Percentiles rank a stretch among this genome's conserved stretches.
These are phyloP conservation scores for Dolichallabes microphthalmus DNA, from an alignment of 2,113 vertebrate species.

Conservation along the genomic window DNA sequence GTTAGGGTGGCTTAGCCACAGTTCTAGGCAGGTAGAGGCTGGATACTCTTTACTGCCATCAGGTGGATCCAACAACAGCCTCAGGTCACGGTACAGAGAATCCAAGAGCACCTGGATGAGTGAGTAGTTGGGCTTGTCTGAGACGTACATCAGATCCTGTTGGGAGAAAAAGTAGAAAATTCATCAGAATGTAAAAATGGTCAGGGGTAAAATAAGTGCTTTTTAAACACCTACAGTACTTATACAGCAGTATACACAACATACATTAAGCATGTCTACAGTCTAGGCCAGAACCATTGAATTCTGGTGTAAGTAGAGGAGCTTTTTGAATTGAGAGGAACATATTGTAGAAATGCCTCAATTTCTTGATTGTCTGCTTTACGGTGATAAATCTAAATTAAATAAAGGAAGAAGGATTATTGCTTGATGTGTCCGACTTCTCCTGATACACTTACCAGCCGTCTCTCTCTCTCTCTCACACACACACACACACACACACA, in stretches of 20 bases:
- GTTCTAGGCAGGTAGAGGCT: slow-evolving; percentile 83
- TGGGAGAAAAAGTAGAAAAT: background rate
- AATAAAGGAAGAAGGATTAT: too few species aligned
- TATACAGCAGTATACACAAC: background rate
- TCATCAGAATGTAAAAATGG: background rate
- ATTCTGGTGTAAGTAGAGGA: background rate
- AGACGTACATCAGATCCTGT: slow-evolving; percentile 75
- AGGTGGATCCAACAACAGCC: slow-evolving; percentile 73
- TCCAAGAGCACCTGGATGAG: slow-evolving; percentile 74
- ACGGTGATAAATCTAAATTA: background rate
- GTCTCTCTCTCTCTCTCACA: too few species aligned
- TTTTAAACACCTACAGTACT: background rate
- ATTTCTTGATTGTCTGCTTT: background rate
- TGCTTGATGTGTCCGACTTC: too few species aligned
- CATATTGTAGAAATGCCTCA: background rate
- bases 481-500: too few species aligned
- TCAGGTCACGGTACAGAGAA: slow-evolving; percentile 74
- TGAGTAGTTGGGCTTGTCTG: slow-evolving; percentile 72
- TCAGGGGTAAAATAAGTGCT: background rate
- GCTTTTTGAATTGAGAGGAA: background rate
- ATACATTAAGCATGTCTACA: background rate
- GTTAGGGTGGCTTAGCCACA: slow-evolving; percentile 79
- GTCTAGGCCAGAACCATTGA: background rate
- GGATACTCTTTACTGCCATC: slow-evolving; percentile 80
- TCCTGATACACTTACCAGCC: too few species aligned